Evolutionary conservation across 1,140 invertebrate genomes (phyloP).

Genomic region (Melitaea cinxia): DNA sequence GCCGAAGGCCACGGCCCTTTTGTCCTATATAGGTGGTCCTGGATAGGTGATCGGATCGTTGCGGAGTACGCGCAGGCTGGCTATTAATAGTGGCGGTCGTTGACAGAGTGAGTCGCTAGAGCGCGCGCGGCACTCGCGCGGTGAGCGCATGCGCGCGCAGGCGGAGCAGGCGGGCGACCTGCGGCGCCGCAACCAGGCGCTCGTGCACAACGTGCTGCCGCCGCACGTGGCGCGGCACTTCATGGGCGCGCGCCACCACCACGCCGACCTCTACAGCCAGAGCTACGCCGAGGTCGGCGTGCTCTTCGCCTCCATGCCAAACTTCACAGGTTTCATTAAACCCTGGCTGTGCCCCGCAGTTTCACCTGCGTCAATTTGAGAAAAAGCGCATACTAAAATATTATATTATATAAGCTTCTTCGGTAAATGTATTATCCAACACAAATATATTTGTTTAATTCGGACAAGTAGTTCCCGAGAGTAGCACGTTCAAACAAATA

Average conservation of each 20-base stretch:
- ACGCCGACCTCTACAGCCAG: constrained; percentile 95
- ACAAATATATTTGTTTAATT: no score
- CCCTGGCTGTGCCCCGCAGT: no score
- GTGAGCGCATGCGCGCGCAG: constrained; percentile 85
- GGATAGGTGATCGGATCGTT: neutral
- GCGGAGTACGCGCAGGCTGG: neutral
- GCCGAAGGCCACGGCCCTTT: no score
- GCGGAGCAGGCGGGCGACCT: constrained; percentile 93
- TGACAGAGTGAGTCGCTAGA: constrained; percentile 60
- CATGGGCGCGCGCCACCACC: constrained; percentile 90
- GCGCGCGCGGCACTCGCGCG: constrained; percentile 70
- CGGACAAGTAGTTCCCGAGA: no score
- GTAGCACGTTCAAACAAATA: no score
- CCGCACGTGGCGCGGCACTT: constrained; percentile 96
- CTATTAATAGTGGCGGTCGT: constrained; percentile 23
- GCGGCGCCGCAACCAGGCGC: constrained; percentile 92
- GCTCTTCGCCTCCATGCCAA: constrained; percentile 97
- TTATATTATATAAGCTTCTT: no score
- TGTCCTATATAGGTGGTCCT: no score
- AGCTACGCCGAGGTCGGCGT: constrained; percentile 96
- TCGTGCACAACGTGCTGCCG: constrained; percentile 93
- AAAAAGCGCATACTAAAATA: no score
- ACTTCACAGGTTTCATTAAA: constrained; percentile 90
- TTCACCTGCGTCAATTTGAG: no score
- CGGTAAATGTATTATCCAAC: no score